These are phyloP conservation scores for Rafetus swinhoei DNA, from an alignment of 2,113 vertebrate genomes.

Conservation along the genomic window DNA sequence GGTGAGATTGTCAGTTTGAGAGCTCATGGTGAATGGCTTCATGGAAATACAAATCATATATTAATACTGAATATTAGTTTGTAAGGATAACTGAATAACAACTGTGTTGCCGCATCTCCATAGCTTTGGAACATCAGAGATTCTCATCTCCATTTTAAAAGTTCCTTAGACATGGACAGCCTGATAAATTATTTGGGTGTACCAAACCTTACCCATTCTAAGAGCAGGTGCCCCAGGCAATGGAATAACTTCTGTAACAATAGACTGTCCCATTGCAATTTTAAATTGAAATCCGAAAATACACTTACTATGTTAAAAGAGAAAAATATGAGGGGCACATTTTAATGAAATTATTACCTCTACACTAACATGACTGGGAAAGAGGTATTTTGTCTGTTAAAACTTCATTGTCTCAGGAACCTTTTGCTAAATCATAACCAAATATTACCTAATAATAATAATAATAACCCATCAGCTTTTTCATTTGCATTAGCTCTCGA, in stretches of 20 bases:
- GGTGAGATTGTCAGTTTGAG: neutral
- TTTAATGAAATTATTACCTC: neutral
- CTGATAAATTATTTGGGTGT: neutral
- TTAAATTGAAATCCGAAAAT: neutral
- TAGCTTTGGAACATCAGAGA: neutral
- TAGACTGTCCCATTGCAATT: neutral
- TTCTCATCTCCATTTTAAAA: constrained; percentile 9
- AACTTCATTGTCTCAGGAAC: neutral
- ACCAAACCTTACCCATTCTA: neutral
- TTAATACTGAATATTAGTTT: constrained; percentile 16
- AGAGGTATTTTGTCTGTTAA: neutral
- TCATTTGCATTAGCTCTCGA: neutral
- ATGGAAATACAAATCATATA: constrained; percentile 7
- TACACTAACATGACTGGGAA: neutral
- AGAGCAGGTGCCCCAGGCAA: neutral
- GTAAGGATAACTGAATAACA: constrained; percentile 17
- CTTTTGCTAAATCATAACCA: neutral
- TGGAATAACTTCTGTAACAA: neutral
- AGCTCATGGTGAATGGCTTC: constrained; percentile 7
- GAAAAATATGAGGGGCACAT: neutral
- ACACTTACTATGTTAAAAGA: neutral
- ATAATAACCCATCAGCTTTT: neutral
- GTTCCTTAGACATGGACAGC: constrained; percentile 11
- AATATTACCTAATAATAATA: neutral
- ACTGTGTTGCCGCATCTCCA: neutral